These are phyloP conservation scores for Micromesistius poutassou DNA, from an alignment of 2,797 vertebrate genomes.

Conservation along the genomic window DNA sequence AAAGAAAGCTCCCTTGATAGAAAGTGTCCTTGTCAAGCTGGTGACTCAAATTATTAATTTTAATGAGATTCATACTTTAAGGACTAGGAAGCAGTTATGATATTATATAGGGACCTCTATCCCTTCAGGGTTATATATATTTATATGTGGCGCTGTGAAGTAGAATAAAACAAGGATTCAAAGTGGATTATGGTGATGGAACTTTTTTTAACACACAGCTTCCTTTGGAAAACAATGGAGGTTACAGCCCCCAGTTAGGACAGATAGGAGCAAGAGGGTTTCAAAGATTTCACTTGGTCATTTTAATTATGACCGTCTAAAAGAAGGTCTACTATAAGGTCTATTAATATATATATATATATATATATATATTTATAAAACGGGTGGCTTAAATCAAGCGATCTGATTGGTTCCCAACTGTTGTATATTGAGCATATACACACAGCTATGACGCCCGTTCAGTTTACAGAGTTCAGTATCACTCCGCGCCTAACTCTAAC, in stretches of 20 bases:
- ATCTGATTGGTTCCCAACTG: too few relatives aligned
- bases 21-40: not conserved
- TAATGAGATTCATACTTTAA: not conserved
- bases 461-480: too few relatives aligned
- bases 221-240: not conserved
- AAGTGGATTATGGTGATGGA: not conserved
- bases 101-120: not conserved
- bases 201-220: not conserved
- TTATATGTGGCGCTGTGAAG: not conserved
- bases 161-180: not conserved
- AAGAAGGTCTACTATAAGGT: too few relatives aligned
- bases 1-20: slow-evolving; percentile 5
- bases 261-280: not conserved
- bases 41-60: not conserved
- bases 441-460: too few relatives aligned
- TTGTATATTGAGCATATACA: too few relatives aligned
- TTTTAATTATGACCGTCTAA: not conserved
- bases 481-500: too few relatives aligned
- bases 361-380: too few relatives aligned
- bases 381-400: too few relatives aligned
- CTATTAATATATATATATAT: too few relatives aligned
- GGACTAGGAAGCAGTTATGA: not conserved
- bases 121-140: slow-evolving; percentile 2
- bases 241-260: not conserved
- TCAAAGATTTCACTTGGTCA: not conserved